Evolutionary conservation across 1,140 invertebrate genomes (phyloP).

Genomic region (Zophobas atratus): DNA sequence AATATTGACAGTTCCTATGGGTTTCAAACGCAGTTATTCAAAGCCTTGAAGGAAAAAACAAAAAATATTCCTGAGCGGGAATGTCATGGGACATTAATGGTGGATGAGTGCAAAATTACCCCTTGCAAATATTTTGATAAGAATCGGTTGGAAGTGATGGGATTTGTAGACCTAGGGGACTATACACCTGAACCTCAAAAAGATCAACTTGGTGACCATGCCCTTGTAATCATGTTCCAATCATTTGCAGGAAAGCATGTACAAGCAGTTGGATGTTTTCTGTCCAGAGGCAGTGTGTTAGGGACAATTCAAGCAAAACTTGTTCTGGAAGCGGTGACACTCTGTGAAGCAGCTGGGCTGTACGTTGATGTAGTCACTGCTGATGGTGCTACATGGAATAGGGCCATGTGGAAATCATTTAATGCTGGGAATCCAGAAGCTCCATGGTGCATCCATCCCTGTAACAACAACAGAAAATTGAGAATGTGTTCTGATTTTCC

Average conservation of each 20-base stretch:
- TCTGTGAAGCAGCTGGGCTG: no score
- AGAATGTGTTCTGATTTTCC: neutral
- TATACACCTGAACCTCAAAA: constrained; percentile 15
- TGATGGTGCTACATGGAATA: no score
- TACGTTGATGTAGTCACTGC: no score
- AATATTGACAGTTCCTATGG: constrained; percentile 37
- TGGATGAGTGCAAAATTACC: constrained; percentile 34
- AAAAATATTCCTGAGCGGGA: constrained; percentile 14
- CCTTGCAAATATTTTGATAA: constrained; percentile 38
- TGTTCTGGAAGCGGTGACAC: no score
- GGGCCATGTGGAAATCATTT: neutral
- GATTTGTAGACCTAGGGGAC: constrained; percentile 13
- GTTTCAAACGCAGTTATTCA: constrained; percentile 37
- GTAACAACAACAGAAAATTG: neutral
- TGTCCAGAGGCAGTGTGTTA: neutral
- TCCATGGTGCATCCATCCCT: constrained; percentile 25
- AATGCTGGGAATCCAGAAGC: constrained; percentile 1
- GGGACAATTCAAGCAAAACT: no score
- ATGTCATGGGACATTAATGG: constrained; percentile 9
- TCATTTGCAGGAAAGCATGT: neutral
- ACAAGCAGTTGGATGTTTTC: neutral
- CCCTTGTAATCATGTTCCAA: constrained; percentile 27
- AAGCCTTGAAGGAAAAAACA: constrained; percentile 34
- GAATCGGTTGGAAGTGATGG: constrained; percentile 47
- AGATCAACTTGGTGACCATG: constrained; percentile 15